These are phyloP conservation scores for Neogale vison DNA, from an alignment of 2,113 vertebrate genomes.

Conservation along the genomic window DNA sequence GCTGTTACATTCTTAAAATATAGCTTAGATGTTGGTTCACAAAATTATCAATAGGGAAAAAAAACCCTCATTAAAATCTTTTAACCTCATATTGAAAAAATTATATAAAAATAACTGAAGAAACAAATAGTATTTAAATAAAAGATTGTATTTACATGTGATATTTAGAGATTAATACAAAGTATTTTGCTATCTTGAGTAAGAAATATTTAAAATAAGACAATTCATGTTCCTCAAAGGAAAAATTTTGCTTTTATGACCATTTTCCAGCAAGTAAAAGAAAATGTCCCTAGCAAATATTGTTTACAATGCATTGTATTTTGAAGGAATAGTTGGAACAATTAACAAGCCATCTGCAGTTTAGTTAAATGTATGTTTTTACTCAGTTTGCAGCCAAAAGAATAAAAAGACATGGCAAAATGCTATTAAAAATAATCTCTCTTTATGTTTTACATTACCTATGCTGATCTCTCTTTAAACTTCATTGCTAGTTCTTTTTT, in stretches of 20 bases:
- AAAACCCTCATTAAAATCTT: neutral
- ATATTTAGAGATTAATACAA: slow-evolving; percentile 49
- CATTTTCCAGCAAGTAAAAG: slow-evolving; percentile 53
- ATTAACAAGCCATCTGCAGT: slow-evolving; percentile 56
- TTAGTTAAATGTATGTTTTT: slow-evolving; percentile 71
- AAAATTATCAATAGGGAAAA: neutral
- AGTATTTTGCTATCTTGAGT: slow-evolving; percentile 23
- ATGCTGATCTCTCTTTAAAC: slow-evolving; percentile 28
- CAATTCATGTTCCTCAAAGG: slow-evolving; percentile 49
- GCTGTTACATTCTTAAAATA: neutral
- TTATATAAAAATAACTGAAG: slow-evolving; percentile 23
- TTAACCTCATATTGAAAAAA: neutral
- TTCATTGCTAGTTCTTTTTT: slow-evolving; percentile 60
- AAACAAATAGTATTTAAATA: slow-evolving; percentile 13
- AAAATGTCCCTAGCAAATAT: slow-evolving; percentile 68
- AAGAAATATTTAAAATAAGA: slow-evolving; percentile 59
- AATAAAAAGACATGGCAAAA: slow-evolving; percentile 66
- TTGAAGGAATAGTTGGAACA: slow-evolving; percentile 63
- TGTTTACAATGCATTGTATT: slow-evolving; percentile 64
- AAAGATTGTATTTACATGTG: slow-evolving; percentile 26
- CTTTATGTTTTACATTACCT: slow-evolving; percentile 66
- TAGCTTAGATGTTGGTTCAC: neutral
- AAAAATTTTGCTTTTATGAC: slow-evolving; percentile 60
- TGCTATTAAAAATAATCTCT: slow-evolving; percentile 62
- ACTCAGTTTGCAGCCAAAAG: slow-evolving; percentile 51